Base-by-base conservation (phyloP, 1,140 invertebrate genomes). In the Holotrichia oblita region DNA sequence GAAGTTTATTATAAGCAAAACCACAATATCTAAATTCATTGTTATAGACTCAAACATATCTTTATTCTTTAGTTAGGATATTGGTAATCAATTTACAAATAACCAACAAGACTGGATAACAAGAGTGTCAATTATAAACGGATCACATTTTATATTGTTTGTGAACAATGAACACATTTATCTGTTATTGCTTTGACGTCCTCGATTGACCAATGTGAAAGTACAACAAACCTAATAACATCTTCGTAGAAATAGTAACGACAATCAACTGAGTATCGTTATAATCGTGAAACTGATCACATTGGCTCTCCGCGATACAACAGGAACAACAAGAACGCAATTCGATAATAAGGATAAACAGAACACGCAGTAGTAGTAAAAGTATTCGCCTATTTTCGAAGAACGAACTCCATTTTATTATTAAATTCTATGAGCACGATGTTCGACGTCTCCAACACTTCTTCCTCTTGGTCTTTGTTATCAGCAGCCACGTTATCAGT, bases 401-500 rank as follows among this genome's bases (percentile, higher is more conserved):
- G 22, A 64, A 64, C 17, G 61, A 64, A 64, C n/a, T 64, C 61
- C 61, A 14, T n/a, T n/a, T n/a, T n/a, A n/a, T n/a, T n/a, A n/a
- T 64, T 64, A 64, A 64, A 64, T 64, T 64, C 61, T 64, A 64
- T 64, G 61, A 64, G 61, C 61, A 64, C 61, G 61, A 20, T 64
- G n/a, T 64, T 22, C 61, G 61, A 64, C 61, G 61, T 64, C 61
- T 64, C 61, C 61, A 64, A 8, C 61, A 64, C n/a, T n/a, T n/a
- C n/a, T n/a, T n/a, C n/a, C 61, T 20, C 61, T 64, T 64, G 61
- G 61, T 64, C 61, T 64, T 64, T 64, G 12, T 48, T n/a, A 14
- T 48, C n/a, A 48, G n/a, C n/a, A 64, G 84, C 81, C 83, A 79
- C 82, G 82, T 82, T 77, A 73, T n/a, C n/a, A n/a, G 14, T n/a